phyloP scores from a whole-genome alignment of 2,797 vertebrate species.

The Meda fulgida region DNA sequence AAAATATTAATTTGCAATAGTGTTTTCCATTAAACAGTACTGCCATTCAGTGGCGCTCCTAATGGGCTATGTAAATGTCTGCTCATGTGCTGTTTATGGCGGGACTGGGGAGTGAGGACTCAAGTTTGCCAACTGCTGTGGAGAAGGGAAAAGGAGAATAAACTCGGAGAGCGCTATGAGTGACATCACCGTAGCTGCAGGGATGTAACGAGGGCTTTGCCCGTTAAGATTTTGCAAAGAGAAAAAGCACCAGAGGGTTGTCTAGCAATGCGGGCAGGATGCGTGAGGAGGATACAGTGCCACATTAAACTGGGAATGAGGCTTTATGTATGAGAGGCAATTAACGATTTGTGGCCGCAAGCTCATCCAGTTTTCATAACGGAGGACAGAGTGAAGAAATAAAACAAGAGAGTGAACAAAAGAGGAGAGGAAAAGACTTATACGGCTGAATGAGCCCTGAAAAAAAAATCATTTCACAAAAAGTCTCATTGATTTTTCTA shows the following conservation, averaged over 20 bases:
- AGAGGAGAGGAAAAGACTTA: slow-evolving; percentile 26
- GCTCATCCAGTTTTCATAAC: slow-evolving; percentile 29
- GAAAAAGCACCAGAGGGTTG: slow-evolving; percentile 11
- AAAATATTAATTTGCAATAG: slow-evolving; percentile 59
- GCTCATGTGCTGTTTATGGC: slow-evolving; percentile 30
- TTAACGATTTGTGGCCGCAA: slow-evolving; percentile 52
- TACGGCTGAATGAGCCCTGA: slow-evolving; percentile 49
- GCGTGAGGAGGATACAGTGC: background rate
- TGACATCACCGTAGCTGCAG: slow-evolving; percentile 15
- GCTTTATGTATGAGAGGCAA: slow-evolving; percentile 53
- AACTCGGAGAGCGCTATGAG: slow-evolving; percentile 28
- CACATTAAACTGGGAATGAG: slow-evolving; percentile 61
- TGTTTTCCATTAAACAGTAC: slow-evolving; percentile 51
- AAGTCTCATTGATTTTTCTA: slow-evolving; percentile 2
- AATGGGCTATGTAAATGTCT: slow-evolving; percentile 53
- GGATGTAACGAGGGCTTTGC: slow-evolving; percentile 28
- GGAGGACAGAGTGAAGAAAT: slow-evolving; percentile 17
- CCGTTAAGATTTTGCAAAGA: slow-evolving; percentile 39
- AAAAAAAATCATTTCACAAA: slow-evolving; percentile 40
- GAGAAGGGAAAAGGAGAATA: slow-evolving; percentile 19
- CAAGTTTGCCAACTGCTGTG: slow-evolving; percentile 29
- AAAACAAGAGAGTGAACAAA: slow-evolving; percentile 51
- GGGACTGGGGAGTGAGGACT: slow-evolving; percentile 3
- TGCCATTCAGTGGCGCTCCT: slow-evolving; percentile 28
- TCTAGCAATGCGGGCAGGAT: background rate